Percentiles rank a stretch among this genome's conserved stretches.
phyloP scores from a whole-genome alignment of 2,888 invertebrate species.

The Nowickia ferox region DNA sequence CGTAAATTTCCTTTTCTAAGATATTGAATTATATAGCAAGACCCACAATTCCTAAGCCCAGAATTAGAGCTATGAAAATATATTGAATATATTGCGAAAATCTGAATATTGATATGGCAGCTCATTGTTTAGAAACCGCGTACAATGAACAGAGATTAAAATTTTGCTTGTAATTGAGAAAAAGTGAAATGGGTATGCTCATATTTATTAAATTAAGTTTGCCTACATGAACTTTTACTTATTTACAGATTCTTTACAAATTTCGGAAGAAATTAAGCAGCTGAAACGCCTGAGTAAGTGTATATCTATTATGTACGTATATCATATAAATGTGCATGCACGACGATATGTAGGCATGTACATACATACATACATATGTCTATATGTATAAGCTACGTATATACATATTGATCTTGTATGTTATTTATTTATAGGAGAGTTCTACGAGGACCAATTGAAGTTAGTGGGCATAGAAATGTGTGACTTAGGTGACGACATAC shows the following conservation, averaged over 20 bases:
- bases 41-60: too few species aligned
- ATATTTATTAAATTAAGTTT: neutral
- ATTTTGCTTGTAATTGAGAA: neutral
- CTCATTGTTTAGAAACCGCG: neutral
- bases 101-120: neutral
- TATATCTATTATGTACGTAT: too few species aligned
- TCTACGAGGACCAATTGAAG: slow-evolving; percentile 78
- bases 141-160: neutral
- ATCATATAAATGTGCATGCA: too few species aligned
- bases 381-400: too few species aligned
- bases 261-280: slow-evolving; percentile 67
- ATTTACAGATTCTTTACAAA: slow-evolving; percentile 42
- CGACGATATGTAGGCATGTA: too few species aligned
- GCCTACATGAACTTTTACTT: neutral
- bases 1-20: too few species aligned
- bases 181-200: slow-evolving; percentile 28
- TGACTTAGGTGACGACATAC: slow-evolving; percentile 78
- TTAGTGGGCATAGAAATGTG: slow-evolving; percentile 77
- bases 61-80: too few species aligned
- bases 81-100: too few species aligned
- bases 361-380: too few species aligned
- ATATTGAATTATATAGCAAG: too few species aligned
- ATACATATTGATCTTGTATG: neutral
- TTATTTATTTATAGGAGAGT: slow-evolving; percentile 74
- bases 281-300: slow-evolving; percentile 58